Evolutionary conservation across 2,113 vertebrate genomes (phyloP), one percentile per base, ranked within the genome.

Genomic region (Scatophagus argus): DNA sequence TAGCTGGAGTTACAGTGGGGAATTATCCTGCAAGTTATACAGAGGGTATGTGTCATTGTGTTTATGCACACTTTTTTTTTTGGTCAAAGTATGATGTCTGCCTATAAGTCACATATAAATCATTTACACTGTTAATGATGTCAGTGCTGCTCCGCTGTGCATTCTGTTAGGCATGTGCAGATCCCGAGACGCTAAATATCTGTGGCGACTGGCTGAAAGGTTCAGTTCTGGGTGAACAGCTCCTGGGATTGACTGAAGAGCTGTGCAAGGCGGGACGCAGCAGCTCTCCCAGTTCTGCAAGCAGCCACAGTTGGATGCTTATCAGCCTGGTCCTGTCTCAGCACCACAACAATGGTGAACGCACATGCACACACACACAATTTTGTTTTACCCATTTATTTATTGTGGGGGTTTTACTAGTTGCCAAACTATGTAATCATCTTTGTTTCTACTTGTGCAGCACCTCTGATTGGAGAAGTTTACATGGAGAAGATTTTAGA

Each of bases 401-500:
- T 12, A 52, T 17, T 23, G 23, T 43, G 11, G 25, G 41, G 47
- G 64, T 56, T 41, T 9, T 3, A 23, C 39, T 16, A 2, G 8
- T 7, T 2, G 2, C 8, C 6, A 38, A 39, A 14, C 8, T 9
- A 17, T 21, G 5, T 11, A 34, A 55, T 60, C 0, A 11, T 36
- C 0, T 8, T 52, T 44, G 31, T 81, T 59, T 67, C 76, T 87
- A 36, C 51, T 32, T 41, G 4, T 55, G 0, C 58, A 99, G 98
- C 96, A 87, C 94, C 96, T 62, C 84, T 98, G 88, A 98, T 99
- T 44, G 95, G 94, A 47, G 96, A 97, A 90, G 83, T 91, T 32
- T 98, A 96, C 64, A 90, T 97, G 82, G 96, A 97, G 90, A 96
- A 94, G 88, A 99, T 99, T 74, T 94, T 99, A 75, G 94, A 96